These are phyloP conservation scores for Patella pellucida DNA, from an alignment of 2,888 invertebrate genomes.

Conservation along the genomic window DNA sequence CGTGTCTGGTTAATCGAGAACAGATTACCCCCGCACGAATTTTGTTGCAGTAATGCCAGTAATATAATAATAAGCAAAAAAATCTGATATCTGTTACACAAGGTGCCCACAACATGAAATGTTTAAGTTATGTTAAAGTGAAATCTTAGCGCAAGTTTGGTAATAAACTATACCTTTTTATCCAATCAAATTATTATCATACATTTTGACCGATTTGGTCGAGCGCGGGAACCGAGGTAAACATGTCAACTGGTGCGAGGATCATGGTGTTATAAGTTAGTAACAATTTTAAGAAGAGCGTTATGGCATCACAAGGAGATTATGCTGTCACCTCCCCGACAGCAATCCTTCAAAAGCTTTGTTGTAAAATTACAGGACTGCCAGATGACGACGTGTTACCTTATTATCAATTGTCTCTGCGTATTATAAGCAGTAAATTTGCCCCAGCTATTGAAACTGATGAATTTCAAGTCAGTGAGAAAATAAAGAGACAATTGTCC, in stretches of 20 bases:
- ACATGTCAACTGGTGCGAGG: not conserved
- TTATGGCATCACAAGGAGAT: not conserved
- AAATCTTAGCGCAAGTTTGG: too few species aligned
- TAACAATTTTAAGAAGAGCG: not conserved
- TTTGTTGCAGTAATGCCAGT: too few species aligned
- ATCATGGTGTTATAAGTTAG: not conserved
- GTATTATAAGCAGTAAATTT: constrained; percentile 59
- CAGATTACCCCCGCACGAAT: too few species aligned
- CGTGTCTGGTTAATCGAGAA: too few species aligned
- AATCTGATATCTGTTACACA: too few species aligned
- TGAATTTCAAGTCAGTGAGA: constrained; percentile 69
- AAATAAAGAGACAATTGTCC: constrained; percentile 67
- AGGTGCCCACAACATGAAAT: too few species aligned
- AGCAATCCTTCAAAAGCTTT: constrained; percentile 47
- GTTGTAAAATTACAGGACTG: constrained; percentile 55
- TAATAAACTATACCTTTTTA: too few species aligned
- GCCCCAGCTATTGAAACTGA: constrained; percentile 55
- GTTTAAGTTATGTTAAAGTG: too few species aligned
- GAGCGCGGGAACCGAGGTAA: constrained; percentile 7
- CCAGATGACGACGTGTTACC: constrained; percentile 59
- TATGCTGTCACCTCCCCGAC: constrained; percentile 27
- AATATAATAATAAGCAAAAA: too few species aligned
- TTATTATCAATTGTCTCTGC: constrained; percentile 58
- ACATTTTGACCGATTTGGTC: too few species aligned
- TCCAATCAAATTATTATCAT: too few species aligned